phyloP scores from a whole-genome alignment of 1,140 invertebrate species.

The Nasonia vitripennis region DNA sequence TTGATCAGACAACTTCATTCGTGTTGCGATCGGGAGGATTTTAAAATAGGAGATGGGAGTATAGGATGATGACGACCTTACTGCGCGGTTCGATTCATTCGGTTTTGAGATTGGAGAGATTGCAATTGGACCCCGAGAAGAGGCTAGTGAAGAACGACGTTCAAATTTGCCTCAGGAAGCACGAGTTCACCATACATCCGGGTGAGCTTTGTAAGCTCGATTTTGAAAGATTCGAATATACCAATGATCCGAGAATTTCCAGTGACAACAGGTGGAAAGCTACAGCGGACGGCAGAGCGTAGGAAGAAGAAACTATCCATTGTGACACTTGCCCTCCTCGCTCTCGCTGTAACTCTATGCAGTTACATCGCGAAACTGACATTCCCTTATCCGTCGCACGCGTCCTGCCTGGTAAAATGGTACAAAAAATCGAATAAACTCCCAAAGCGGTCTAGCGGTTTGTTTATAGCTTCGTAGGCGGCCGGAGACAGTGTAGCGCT shows the following conservation, averaged over 20 bases:
- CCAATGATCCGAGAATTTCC: neutral
- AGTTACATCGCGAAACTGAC: constrained; percentile 28
- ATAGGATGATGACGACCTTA: constrained; percentile 29
- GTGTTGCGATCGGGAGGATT: neutral
- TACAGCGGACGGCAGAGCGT: neutral
- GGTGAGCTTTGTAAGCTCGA: neutral
- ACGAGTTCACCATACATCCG: constrained; percentile 6
- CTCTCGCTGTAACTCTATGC: constrained; percentile 44
- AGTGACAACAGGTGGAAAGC: neutral
- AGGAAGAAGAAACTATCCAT: neutral
- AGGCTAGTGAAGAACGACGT: neutral
- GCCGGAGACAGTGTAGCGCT: constrained; percentile 52
- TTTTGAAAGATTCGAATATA: neutral
- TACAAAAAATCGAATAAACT: constrained; percentile 34
- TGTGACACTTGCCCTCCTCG: neutral
- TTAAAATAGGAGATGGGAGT: neutral
- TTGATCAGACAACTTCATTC: neutral
- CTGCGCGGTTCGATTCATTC: constrained; percentile 5
- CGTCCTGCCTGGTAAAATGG: constrained; percentile 62
- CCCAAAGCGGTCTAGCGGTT: constrained; percentile 52
- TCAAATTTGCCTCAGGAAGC: neutral
- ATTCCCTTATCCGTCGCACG: constrained; percentile 62
- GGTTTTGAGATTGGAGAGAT: constrained; percentile 25
- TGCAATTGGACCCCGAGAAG: neutral
- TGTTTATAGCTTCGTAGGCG: constrained; percentile 58